Evolutionary conservation across 2,113 vertebrate genomes (phyloP).

Genomic region (Tylochromis polylepis): DNA sequence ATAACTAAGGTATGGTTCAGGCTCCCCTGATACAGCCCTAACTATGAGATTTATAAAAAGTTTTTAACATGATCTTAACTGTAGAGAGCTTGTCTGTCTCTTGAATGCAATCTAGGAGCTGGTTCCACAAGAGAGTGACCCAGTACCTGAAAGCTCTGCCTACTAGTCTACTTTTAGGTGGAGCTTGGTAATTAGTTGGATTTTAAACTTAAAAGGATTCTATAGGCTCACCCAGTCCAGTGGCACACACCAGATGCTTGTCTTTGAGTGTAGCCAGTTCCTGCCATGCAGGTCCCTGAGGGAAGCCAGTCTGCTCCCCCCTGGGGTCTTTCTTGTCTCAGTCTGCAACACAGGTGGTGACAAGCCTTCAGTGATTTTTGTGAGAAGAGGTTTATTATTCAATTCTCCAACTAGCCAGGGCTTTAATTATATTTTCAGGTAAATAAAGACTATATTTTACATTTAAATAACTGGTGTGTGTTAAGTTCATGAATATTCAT

Average conservation of each 20-base stretch:
- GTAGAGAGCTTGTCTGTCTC: not conserved
- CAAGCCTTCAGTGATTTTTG: not conserved
- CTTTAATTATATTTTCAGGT: not conserved
- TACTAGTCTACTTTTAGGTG: not conserved
- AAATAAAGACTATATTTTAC: not conserved
- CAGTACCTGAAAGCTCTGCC: not conserved
- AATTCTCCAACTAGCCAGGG: not conserved
- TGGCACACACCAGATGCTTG: not conserved
- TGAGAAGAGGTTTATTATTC: not conserved
- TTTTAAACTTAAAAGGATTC: not conserved
- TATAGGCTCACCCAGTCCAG: accelerated
- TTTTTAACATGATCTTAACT: not conserved
- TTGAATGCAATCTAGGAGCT: not conserved
- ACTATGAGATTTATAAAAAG: not conserved
- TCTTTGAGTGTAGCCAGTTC: not conserved
- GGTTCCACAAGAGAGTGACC: not conserved
- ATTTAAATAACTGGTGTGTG: not conserved
- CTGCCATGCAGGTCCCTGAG: too few relatives aligned
- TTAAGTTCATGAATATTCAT: not conserved
- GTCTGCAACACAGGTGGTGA: not conserved
- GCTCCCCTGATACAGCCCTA: not conserved
- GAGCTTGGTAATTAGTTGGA: not conserved
- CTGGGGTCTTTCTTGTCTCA: not conserved
- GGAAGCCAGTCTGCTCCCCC: not conserved
- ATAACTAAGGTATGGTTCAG: accelerated